Percentiles rank a stretch among this genome's conserved stretches.
Evolutionary conservation across 2,888 invertebrate species (phyloP).

Genomic region (Synergus laeviventris): DNA sequence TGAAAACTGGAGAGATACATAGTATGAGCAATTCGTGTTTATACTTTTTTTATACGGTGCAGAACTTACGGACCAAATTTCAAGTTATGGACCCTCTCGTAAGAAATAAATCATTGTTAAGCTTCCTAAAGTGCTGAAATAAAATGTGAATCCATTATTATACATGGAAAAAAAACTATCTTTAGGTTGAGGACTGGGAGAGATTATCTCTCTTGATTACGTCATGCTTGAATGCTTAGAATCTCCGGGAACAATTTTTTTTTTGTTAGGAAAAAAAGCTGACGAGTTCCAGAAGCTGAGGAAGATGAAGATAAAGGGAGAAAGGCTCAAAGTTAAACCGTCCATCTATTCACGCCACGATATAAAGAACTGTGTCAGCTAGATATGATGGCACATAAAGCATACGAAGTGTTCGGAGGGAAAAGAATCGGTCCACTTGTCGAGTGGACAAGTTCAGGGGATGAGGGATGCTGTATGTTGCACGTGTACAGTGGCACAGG

Average conservation of each 20-base stretch:
- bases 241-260: background rate
- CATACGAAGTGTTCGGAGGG: constrained; percentile 49
- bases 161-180: background rate
- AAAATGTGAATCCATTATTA: background rate
- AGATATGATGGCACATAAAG: constrained; percentile 31
- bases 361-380: constrained; percentile 23
- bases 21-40: too few relatives aligned
- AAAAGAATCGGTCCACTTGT: constrained; percentile 53
- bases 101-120: too few relatives aligned
- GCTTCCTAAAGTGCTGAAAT: constrained; percentile 7
- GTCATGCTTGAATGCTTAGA: constrained; percentile 23
- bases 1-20: background rate
- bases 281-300: constrained; percentile 25
- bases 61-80: too few relatives aligned
- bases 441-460: constrained; percentile 46
- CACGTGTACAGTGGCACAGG: background rate
- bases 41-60: too few relatives aligned
- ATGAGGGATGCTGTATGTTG: constrained; percentile 23
- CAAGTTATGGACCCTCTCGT: background rate
- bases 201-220: constrained; percentile 21
- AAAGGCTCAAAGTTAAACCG: constrained; percentile 28
- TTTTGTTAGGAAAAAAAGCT: constrained; percentile 6
- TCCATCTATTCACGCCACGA: constrained; percentile 15
- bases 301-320: constrained; percentile 30
- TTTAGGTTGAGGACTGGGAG: constrained; percentile 2